phyloP scores from a whole-genome alignment of 1,140 invertebrate species.

The Trichonephila inaurata region DNA sequence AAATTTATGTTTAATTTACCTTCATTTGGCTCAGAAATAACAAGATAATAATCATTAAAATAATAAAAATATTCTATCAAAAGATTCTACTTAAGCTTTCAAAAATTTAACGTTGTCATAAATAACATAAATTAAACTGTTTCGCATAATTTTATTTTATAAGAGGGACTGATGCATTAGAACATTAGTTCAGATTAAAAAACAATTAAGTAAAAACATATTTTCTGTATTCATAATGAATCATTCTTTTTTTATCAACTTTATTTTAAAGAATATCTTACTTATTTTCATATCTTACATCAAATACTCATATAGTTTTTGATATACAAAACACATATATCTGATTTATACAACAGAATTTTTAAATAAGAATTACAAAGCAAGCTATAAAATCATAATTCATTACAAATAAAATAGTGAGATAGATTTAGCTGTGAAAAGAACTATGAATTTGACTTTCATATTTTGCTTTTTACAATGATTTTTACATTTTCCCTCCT shows the following conservation, averaged over 20 bases:
- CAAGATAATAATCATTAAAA: no score
- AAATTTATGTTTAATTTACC: no score
- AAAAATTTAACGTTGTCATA: no score
- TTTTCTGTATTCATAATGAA: background rate
- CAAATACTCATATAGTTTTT: background rate
- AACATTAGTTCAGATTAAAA: background rate
- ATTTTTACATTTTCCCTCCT: background rate
- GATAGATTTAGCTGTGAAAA: background rate
- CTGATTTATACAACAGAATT: background rate
- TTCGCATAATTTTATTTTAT: background rate
- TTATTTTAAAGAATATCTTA: background rate
- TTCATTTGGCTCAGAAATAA: no score
- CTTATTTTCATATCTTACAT: background rate
- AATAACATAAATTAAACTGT: background rate
- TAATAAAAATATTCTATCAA: no score
- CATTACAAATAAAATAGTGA: background rate
- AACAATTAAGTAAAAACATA: background rate
- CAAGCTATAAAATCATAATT: slow-evolving; percentile 39
- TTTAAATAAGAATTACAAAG: slow-evolving; percentile 10
- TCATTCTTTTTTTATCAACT: background rate
- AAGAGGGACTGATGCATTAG: background rate
- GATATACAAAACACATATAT: background rate
- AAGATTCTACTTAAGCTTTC: no score
- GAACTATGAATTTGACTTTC: slow-evolving; percentile 11
- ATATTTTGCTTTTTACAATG: slow-evolving; percentile 7